phyloP scores from a whole-genome alignment of 1,140 invertebrate species.

The Panagrolaimus sp. region DNA sequence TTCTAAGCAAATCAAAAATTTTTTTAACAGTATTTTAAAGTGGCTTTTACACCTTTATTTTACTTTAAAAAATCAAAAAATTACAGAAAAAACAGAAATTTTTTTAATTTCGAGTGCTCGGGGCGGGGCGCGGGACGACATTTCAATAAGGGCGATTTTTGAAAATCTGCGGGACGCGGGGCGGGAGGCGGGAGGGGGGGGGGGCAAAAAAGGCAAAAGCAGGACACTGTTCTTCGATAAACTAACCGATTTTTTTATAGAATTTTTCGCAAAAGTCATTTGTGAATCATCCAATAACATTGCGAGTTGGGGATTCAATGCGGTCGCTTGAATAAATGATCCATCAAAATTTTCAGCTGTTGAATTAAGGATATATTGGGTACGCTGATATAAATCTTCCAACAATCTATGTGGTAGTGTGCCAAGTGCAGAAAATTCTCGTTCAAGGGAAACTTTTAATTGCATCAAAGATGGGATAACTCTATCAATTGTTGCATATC shows the following conservation, averaged over 20 bases:
- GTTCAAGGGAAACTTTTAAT: constrained; percentile 33
- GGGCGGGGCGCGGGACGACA: too few relatives aligned
- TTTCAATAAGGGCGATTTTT: too few relatives aligned
- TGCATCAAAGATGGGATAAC: constrained; percentile 44
- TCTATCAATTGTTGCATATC: constrained; percentile 38
- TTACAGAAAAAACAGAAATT: too few relatives aligned
- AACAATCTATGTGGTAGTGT: constrained; percentile 16
- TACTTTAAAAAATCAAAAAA: too few relatives aligned
- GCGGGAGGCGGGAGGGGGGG: too few relatives aligned
- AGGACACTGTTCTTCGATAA: constrained; percentile 10
- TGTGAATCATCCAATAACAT: constrained; percentile 40
- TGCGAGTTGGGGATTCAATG: constrained; percentile 45
- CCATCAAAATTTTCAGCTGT: constrained; percentile 30
- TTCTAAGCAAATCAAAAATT: too few relatives aligned
- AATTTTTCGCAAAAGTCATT: constrained; percentile 30
- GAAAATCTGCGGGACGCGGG: too few relatives aligned
- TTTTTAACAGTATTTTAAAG: too few relatives aligned
- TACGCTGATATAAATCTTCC: constrained; percentile 21
- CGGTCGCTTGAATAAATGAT: constrained; percentile 41
- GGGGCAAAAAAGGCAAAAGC: too few relatives aligned
- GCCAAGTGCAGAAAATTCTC: constrained; percentile 25
- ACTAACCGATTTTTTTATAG: constrained; percentile 37
- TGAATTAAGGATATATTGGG: constrained; percentile 33
- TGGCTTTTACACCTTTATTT: too few relatives aligned
- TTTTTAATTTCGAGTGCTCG: too few relatives aligned